Evolutionary conservation across 2,113 vertebrate species (phyloP), one percentile per base, ranked within the genome.

Genomic region (Callaeas wilsoni): DNA sequence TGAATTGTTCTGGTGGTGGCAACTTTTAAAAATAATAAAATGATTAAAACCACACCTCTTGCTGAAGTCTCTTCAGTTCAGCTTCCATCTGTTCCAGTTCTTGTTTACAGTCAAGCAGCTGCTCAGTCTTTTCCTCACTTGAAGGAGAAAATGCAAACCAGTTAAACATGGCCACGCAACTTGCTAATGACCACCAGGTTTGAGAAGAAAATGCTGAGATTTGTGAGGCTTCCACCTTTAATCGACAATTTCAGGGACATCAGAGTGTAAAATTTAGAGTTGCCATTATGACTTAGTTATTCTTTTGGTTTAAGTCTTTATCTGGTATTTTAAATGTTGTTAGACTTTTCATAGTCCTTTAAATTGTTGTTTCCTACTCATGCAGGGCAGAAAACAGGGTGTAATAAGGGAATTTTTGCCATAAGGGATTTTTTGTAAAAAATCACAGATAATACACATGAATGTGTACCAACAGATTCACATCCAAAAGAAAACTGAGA

Each of bases 111-210:
- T 99, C 99, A 97, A 99, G 88, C 62, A 99, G 98, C 90, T 99
- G 99, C 96, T 99, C 99, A 35, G 99, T 99, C 97, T 99, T 99
- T 96, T 99, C 99, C 96, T 99, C 99, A 74, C 99, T 99, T 89
- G 78, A 73, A 95, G 81, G 25, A 85, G 23, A 88, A 88, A 70
- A 86, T 20, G 93, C 55, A 87, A 94, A 77, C 46, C 63, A 94
- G 62, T 86, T 74, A 73, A 87, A 62, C 7, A 29, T 3, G 17
- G 35, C 52, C 53, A 35, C 4, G 12, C 49, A 91, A 87, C 16
- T 20, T 50, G 11, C 3, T 20, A 33, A 68, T 20, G 15, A 41
- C 26, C 29, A 32, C 16, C 47, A 39, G 8, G 3, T 32, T 22
- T 74, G 56, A 76, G 17, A 87, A 76, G 4, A 67, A 62, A 64